These are phyloP conservation scores for Oxytorus armatus DNA, from an alignment of 2,888 invertebrate species.

Conservation along the genomic window DNA sequence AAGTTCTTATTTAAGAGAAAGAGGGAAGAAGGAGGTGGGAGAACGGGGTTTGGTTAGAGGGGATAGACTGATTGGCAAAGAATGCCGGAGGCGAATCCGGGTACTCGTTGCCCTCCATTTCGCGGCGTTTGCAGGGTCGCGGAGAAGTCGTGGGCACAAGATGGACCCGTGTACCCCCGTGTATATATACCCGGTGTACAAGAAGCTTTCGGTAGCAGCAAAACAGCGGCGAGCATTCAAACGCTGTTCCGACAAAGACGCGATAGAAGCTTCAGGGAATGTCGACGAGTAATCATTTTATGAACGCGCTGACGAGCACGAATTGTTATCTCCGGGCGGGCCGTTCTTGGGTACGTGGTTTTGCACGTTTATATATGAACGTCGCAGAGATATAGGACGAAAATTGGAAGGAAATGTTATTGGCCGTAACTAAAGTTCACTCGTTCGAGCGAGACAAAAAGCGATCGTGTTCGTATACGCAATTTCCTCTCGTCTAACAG, in stretches of 20 bases:
- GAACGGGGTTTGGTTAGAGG: slow-evolving; percentile 31
- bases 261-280: slow-evolving; percentile 61
- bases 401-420: slow-evolving; percentile 77
- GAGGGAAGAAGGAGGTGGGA: neutral
- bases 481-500: slow-evolving; percentile 33
- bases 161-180: too few relatives aligned
- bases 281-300: slow-evolving; percentile 79
- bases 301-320: slow-evolving; percentile 77
- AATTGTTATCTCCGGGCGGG: slow-evolving; percentile 75
- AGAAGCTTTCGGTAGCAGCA: slow-evolving; percentile 55
- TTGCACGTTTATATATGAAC: slow-evolving; percentile 4
- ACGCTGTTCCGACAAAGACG: slow-evolving; percentile 46
- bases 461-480: slow-evolving; percentile 43
- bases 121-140: slow-evolving; percentile 29
- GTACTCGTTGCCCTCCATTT: slow-evolving; percentile 34
- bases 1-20: slow-evolving; percentile 63
- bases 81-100: slow-evolving; percentile 52
- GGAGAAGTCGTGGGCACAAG: slow-evolving; percentile 50
- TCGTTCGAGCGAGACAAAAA: slow-evolving; percentile 62
- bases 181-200: slow-evolving; percentile 60
- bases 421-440: slow-evolving; percentile 71
- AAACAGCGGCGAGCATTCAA: slow-evolving; percentile 31
- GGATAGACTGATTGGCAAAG: slow-evolving; percentile 69
- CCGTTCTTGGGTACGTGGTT: neutral
- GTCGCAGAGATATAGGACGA: slow-evolving; percentile 64